These are phyloP conservation scores for Amia ocellicauda DNA, from an alignment of 2,113 vertebrate species.

Conservation along the genomic window DNA sequence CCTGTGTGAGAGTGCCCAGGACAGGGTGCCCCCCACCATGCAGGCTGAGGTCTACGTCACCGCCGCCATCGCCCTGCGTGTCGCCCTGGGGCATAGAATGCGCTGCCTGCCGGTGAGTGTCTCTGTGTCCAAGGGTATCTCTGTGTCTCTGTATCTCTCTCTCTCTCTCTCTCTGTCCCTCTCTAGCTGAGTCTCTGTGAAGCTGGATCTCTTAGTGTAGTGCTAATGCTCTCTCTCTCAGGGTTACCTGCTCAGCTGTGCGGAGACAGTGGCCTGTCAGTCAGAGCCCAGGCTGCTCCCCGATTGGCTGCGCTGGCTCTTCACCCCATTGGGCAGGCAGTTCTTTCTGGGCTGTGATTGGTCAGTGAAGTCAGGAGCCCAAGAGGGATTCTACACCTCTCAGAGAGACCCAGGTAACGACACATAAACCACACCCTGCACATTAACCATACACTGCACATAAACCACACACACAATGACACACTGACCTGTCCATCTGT, in stretches of 20 bases:
- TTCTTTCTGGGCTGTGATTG: constrained; percentile 95
- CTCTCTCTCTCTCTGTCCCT: neutral
- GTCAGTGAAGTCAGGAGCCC: constrained; percentile 78
- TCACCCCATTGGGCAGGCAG: constrained; percentile 86
- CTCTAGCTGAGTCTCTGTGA: neutral
- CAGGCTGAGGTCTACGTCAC: constrained; percentile 90
- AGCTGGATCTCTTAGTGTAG: neutral
- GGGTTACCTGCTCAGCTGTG: constrained; percentile 86
- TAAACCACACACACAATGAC: no score
- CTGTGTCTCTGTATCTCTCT: neutral
- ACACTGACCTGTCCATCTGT: neutral
- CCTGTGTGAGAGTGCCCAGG: constrained; percentile 85
- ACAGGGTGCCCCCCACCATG: constrained; percentile 79
- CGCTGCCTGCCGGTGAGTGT: constrained; percentile 81
- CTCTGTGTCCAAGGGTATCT: neutral
- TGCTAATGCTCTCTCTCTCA: constrained; percentile 41
- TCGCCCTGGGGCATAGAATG: constrained; percentile 78
- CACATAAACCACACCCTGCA: neutral
- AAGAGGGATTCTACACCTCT: constrained; percentile 82
- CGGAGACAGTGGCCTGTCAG: constrained; percentile 69
- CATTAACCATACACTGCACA: no score
- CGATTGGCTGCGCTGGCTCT: constrained; percentile 86
- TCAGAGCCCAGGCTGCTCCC: constrained; percentile 75
- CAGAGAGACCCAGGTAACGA: constrained; percentile 82
- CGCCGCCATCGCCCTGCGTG: constrained; percentile 80